Base-by-base conservation (phyloP, 2,888 invertebrate species). In the Leptinotarsa haldemani region DNA sequence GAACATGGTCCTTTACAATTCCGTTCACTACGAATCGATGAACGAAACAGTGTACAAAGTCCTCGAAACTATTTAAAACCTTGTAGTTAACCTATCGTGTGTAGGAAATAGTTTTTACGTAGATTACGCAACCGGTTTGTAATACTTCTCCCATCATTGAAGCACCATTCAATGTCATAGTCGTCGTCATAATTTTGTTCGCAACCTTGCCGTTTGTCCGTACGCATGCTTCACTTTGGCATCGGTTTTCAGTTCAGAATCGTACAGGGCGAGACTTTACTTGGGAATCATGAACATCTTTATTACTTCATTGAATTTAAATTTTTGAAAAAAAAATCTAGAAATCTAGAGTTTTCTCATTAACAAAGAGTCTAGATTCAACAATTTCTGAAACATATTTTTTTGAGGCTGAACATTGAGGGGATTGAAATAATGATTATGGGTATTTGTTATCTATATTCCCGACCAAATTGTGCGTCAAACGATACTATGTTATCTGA, bases 151-250 rank as follows among this genome's bases (percentile, higher is more conserved):
- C 80, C 80, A 82, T 82, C 82, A 82, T 82, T 83, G 82, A 81
- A 81, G 77, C 79, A 77, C 77, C 78, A 80, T 80, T 83, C 83
- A 83, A 83, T 83, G 83, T 82, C 82, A 81, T 78, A 78, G 77
- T 76, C 78, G 75, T 76, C 80, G 79, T 80, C 80, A 80, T 77
- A 78, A 58, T 56, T 68, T 56, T 56, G n/a, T 46, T 56, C 20
- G 40, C 56, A 68, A 77, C 73, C 68, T 72, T 72, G 71, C 18
- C 46, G 12, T 12, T 22, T 25, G 12, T 9, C 15, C 22, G 68
- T 64, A 56, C 72, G 72, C 68, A 69, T 72, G 68, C 53, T 63
- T 72, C 9, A 65, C 64, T 72, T 72, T 69, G 68, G 72, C 64
- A 25, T 52, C 25, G 63, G 18, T 25, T 48, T 15, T 12, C 25